Percentiles rank a stretch among this genome's conserved stretches.
These are phyloP conservation scores for Clupea harengus DNA, from an alignment of 2,113 vertebrate species.

Conservation along the genomic window DNA sequence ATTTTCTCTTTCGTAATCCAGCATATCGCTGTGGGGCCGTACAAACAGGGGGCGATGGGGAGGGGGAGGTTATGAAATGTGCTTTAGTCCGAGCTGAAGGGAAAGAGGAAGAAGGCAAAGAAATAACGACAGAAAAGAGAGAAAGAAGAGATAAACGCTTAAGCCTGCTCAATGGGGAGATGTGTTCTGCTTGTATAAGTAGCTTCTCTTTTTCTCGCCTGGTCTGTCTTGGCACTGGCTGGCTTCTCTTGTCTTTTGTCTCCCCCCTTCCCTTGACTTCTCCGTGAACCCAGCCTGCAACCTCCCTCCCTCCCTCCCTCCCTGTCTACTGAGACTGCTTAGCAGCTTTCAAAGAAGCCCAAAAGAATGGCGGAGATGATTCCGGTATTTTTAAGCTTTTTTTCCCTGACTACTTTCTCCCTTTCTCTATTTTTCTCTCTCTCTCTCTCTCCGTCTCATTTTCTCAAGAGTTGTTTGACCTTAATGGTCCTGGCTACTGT, in stretches of 20 bases:
- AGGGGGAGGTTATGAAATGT: constrained; percentile 49
- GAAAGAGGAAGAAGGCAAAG: constrained; percentile 35
- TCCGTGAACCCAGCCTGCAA: constrained; percentile 59
- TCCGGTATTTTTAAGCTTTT: constrained; percentile 21
- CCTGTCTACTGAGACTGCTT: constrained; percentile 24
- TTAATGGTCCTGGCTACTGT: not conserved
- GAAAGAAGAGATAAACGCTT: constrained; percentile 45
- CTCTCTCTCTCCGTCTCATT: constrained; percentile 15
- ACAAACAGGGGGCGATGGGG: constrained; percentile 28
- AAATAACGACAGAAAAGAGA: constrained; percentile 14
- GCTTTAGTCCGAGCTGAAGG: constrained; percentile 24
- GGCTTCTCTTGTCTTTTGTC: constrained; percentile 37
- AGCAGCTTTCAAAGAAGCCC: constrained; percentile 22
- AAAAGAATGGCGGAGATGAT: constrained; percentile 21
- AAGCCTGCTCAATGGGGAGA: constrained; percentile 48
- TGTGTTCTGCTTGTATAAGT: constrained; percentile 50
- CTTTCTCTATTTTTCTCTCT: constrained; percentile 7
- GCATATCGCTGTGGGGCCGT: constrained; percentile 35
- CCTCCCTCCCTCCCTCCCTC: constrained; percentile 17
- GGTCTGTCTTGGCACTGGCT: constrained; percentile 41
- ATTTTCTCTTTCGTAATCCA: constrained; percentile 45
- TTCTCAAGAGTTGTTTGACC: constrained; percentile 22
- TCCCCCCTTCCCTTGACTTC: constrained; percentile 57
- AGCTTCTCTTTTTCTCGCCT: constrained; percentile 37
- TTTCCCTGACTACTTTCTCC: not conserved